phyloP scores from a whole-genome alignment of 1,140 invertebrate genomes.

The Drosophila malerkotliana region DNA sequence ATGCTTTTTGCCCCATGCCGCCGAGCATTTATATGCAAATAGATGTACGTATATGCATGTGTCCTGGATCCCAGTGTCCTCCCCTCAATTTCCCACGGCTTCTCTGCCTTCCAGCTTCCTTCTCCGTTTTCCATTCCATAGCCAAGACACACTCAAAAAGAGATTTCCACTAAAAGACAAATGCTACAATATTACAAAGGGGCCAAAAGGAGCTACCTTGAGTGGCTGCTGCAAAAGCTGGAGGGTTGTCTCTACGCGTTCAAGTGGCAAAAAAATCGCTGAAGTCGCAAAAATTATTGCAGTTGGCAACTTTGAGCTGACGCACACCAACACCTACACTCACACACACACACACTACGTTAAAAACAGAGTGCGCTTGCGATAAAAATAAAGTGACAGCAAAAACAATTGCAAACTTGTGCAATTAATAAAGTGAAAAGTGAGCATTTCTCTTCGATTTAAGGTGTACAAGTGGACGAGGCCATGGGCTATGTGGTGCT shows the following conservation, averaged over 20 bases:
- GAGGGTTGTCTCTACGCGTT: conserved; percentile 70
- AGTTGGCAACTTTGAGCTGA: conserved; percentile 80
- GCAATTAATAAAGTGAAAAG: conserved; percentile 82
- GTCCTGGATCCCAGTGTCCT: neutral
- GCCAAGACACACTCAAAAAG: conserved; percentile 75
- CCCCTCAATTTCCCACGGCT: conserved; percentile 17
- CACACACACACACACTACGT: conserved; percentile 16
- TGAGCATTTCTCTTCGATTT: conserved; percentile 52
- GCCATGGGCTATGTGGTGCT: neutral
- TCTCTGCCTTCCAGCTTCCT: neutral
- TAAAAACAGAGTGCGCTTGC: conserved; percentile 59
- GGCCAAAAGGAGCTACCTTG: conserved; percentile 56
- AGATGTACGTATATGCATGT: conserved; percentile 39
- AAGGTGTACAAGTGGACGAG: conserved; percentile 13
- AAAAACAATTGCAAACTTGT: conserved; percentile 80
- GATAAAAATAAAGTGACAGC: conserved; percentile 81
- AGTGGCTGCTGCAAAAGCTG: conserved; percentile 65
- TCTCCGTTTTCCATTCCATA: conserved; percentile 15
- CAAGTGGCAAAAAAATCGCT: conserved; percentile 80
- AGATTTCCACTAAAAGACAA: conserved; percentile 81
- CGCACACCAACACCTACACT: conserved; percentile 42
- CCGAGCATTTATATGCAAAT: conserved; percentile 78
- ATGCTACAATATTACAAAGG: conserved; percentile 77
- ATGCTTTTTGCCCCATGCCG: conserved; percentile 48
- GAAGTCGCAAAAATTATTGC: conserved; percentile 81